Percentiles rank a stretch among this genome's conserved stretches.
Evolutionary conservation across 1,140 invertebrate genomes (phyloP).

Genomic region (Dolichoris vasculosae): DNA sequence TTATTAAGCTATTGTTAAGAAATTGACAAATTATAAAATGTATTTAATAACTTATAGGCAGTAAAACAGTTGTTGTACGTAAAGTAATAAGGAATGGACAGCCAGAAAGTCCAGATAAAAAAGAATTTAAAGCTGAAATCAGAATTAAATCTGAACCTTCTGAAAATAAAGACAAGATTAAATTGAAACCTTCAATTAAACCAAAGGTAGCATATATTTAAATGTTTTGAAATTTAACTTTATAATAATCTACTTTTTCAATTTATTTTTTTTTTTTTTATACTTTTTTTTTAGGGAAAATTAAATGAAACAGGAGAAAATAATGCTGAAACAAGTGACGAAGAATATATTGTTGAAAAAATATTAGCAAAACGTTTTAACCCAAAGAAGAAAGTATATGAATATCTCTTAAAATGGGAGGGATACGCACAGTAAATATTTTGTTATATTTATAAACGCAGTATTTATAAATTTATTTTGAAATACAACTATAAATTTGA

Average conservation of each 20-base stretch:
- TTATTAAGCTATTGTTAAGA: no score
- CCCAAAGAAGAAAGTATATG: slow-evolving; percentile 83
- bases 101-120: slow-evolving; percentile 62
- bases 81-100: slow-evolving; percentile 72
- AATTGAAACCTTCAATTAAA: slow-evolving; percentile 67
- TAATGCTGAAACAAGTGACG: slow-evolving; percentile 71
- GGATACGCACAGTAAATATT: slow-evolving; percentile 81
- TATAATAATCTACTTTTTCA: no score
- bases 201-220: slow-evolving; percentile 63
- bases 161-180: slow-evolving; percentile 63
- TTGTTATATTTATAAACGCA: background rate
- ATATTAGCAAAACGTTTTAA: slow-evolving; percentile 88
- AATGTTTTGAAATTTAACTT: background rate
- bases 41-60: slow-evolving; percentile 54
- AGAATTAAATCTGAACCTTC: slow-evolving; percentile 52
- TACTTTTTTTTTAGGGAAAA: slow-evolving; percentile 49
- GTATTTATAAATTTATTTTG: background rate
- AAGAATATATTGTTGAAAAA: slow-evolving; percentile 83
- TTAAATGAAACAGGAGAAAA: slow-evolving; percentile 63
- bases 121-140: slow-evolving; percentile 61
- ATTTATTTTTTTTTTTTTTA: background rate
- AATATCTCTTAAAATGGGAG: slow-evolving; percentile 90
- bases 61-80: slow-evolving; percentile 67
- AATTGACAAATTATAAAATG: background rate
- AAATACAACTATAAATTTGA: slow-evolving; percentile 32